These are phyloP conservation scores for Thermophis baileyi DNA, from an alignment of 2,113 vertebrate genomes.

Conservation along the genomic window DNA sequence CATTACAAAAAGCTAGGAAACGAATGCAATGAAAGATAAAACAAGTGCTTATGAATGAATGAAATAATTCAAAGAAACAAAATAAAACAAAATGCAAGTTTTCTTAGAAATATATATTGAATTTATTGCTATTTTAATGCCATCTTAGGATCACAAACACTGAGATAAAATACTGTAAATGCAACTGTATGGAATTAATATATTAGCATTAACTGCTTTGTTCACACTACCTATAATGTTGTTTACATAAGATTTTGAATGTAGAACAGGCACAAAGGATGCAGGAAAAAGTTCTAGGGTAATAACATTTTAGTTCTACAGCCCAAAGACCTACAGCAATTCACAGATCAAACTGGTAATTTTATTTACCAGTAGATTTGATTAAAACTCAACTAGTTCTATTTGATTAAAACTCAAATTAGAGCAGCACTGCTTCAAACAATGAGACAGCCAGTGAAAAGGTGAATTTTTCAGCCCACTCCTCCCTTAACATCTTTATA, in stretches of 20 bases:
- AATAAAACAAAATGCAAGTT: background rate
- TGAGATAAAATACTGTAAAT: background rate
- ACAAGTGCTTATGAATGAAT: background rate
- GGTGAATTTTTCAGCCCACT: background rate
- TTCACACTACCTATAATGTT: background rate
- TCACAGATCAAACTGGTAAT: background rate
- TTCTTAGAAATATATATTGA: background rate
- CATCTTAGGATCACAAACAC: background rate
- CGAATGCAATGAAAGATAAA: background rate
- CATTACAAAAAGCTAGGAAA: rapidly evolving
- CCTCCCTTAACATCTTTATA: background rate
- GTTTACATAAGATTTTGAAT: background rate
- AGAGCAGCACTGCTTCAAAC: background rate
- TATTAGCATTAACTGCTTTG: background rate
- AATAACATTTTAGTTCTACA: background rate
- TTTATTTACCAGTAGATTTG: background rate
- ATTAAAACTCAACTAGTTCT: background rate
- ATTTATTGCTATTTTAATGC: background rate
- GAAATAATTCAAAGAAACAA: background rate
- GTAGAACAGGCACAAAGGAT: rapidly evolving
- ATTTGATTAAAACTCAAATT: background rate
- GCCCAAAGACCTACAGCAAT: rapidly evolving
- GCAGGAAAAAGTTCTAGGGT: rapidly evolving
- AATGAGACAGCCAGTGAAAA: background rate
- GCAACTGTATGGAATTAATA: rapidly evolving